These are phyloP conservation scores for Meriones unguiculatus DNA, from an alignment of 2,113 vertebrate species.

Conservation along the genomic window DNA sequence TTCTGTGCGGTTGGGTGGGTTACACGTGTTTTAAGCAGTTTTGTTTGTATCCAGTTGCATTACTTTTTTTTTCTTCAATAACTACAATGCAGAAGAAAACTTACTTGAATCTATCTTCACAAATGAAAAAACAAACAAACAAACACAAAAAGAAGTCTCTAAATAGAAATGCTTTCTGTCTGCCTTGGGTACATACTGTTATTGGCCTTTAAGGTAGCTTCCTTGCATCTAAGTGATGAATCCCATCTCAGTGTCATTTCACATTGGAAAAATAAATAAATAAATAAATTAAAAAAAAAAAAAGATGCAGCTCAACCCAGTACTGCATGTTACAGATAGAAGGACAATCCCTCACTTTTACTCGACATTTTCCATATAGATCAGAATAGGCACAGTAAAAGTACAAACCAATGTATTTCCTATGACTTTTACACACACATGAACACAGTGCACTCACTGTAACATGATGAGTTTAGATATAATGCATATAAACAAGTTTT, in stretches of 20 bases:
- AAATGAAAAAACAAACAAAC: neutral
- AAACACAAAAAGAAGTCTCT: neutral
- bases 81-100: neutral
- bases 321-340: neutral
- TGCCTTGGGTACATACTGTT: neutral
- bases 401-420: neutral
- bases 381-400: neutral
- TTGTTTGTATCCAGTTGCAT: neutral
- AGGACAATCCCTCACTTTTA: neutral
- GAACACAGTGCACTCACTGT: neutral
- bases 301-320: neutral
- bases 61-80: neutral
- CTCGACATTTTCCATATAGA: neutral
- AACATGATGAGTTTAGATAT: neutral
- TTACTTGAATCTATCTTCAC: neutral
- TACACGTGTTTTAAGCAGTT: neutral
- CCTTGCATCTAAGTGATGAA: neutral
- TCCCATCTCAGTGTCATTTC: neutral
- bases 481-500: conserved; percentile 18
- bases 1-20: neutral
- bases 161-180: neutral
- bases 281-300: too few relatives aligned
- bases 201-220: neutral
- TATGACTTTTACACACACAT: neutral
- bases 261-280: neutral